Evolutionary conservation across 1,140 invertebrate species (phyloP), one percentile per base, ranked within the genome.

Genomic region (Delia radicum): DNA sequence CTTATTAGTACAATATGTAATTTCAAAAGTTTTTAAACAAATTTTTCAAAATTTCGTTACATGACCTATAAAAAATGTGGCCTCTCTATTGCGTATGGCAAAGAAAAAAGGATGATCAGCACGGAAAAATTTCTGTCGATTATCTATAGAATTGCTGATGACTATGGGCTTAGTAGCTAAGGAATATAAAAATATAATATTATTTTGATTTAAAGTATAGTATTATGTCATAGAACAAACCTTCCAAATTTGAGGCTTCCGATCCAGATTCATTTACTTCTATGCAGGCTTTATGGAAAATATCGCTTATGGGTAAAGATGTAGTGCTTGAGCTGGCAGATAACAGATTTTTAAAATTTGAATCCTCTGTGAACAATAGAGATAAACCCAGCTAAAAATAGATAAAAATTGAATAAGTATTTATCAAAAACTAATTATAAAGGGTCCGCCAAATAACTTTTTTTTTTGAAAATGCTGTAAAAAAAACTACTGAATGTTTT

Each of bases 51-150:
- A 82, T 27, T 77, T 79, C 21, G 80, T 79, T 63, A 85, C 79
- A 69, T 85, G 83, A 8, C 83, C 83, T 74, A 82, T 76, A 28
- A 85, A 82, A 69, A 81, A 80, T 29, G 80, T 82, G 3, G 80
- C 79, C 69, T 81, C 79, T 33, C 78, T 76, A n/a, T 80, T 79
- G 27, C 81, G 80, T 63, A 85, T 80, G 77, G 83, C 83, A 78
- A 85, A 85, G 78, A 81, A 85, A 24, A 85, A 85, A 7, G 83
- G 83, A 78, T 85, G 83, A 80, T 85, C 83, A 46, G 83, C 83
- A 13, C 83, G 78, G 42, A 85, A 85, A 80, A 85, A 85, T 69
- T 85, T 85, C 48, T 85, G 82, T 15, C 83, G 79, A 3, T 55
- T 65, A 31, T 78, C 74, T 15, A 76, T 69, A 28, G 81, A 83